Conservation (phyloP, 2,113 vertebrate species). For the Lepisosteus oculatus region DNA sequence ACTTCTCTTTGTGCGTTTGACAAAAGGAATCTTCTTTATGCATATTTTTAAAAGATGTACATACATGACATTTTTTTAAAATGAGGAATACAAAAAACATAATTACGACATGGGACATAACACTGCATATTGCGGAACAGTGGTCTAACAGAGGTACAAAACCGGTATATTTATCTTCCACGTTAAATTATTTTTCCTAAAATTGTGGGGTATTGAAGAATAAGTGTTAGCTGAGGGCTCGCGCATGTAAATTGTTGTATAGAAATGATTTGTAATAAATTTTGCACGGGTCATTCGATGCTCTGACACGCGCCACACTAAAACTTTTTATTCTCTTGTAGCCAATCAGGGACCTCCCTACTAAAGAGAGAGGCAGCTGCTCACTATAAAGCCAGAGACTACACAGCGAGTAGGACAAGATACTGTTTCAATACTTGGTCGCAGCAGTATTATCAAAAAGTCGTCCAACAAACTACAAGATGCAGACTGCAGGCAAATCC, state of each 20-base stretch:
- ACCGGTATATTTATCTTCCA: not conserved
- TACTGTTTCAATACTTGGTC: constrained; percentile 31
- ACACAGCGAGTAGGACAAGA: constrained; percentile 51
- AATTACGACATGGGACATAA: too few species aligned
- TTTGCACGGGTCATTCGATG: too few species aligned
- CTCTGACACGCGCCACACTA: too few species aligned
- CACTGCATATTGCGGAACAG: too few species aligned
- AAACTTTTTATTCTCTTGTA: constrained; percentile 34
- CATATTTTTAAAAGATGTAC: too few species aligned
- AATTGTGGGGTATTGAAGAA: constrained; percentile 48
- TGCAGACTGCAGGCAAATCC: constrained; percentile 78
- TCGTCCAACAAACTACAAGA: constrained; percentile 40
- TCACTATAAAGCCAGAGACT: constrained; percentile 21
- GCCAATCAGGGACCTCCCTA: constrained; percentile 52
- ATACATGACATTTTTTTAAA: too few species aligned
- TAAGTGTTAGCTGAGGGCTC: constrained; percentile 49
- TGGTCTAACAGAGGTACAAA: too few species aligned
- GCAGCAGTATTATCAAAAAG: too few species aligned
- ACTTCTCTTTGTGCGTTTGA: too few species aligned
- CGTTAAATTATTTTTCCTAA: constrained; percentile 29
- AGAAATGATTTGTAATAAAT: too few species aligned
- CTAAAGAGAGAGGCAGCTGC: constrained; percentile 14
- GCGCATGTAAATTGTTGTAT: constrained; percentile 17
- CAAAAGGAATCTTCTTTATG: too few species aligned
- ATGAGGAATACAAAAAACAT: too few species aligned